Conservation (phyloP, 1,140 invertebrate species). For the Cydia pomonella region DNA sequence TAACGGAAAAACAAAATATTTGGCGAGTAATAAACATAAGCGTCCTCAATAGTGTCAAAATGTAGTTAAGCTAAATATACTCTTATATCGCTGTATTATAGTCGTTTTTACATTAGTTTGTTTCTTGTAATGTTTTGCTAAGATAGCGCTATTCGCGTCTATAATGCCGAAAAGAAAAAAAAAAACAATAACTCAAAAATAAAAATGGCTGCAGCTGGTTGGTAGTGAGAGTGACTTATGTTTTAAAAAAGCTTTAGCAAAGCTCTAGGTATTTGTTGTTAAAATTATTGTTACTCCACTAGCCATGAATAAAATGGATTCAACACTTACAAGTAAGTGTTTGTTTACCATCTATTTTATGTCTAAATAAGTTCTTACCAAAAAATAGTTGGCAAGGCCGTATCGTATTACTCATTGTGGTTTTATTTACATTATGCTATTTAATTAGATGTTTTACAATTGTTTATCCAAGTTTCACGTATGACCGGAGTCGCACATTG, state of each 20-base stretch:
- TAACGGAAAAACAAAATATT: not conserved
- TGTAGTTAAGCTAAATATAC: not conserved
- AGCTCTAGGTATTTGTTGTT: not conserved
- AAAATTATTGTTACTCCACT: not conserved
- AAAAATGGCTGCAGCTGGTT: constrained; percentile 21
- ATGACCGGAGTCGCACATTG: not conserved
- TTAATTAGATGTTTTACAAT: constrained; percentile 20
- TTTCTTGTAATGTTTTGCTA: not conserved
- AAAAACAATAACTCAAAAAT: constrained; percentile 12
- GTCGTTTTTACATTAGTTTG: not conserved
- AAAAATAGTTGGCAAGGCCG: constrained; percentile 34
- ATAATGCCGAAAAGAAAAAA: not conserved
- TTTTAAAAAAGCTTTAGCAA: not conserved
- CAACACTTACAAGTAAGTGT: constrained; percentile 56
- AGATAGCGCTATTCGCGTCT: not conserved
- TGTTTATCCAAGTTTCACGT: not conserved
- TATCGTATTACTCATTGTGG: constrained; percentile 24
- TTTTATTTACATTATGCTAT: constrained; percentile 26
- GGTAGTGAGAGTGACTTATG: not conserved
- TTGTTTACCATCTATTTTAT: constrained; percentile 21
- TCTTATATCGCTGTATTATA: not conserved
- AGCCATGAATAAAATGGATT: constrained; percentile 56
- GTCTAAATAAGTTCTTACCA: not conserved
- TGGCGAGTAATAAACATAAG: no score
- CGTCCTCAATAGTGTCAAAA: no score